Base-by-base conservation (phyloP, 2,888 invertebrate species). In the Isotomurus palustris region DNA sequence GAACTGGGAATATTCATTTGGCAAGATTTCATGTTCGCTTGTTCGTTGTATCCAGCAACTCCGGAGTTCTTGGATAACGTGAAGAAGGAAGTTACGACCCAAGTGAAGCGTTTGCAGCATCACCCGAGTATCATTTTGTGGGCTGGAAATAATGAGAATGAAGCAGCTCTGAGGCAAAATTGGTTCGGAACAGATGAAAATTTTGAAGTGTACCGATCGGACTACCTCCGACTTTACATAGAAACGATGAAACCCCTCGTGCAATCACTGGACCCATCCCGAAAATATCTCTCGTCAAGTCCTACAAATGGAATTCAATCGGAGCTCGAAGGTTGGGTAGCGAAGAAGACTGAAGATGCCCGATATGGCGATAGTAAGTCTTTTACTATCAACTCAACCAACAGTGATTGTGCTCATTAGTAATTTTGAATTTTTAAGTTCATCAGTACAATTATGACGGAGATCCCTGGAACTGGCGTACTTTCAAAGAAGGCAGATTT, bases 151-250 rank as follows among this genome's bases (percentile, higher is more conserved):
- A 82, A 82, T 71, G 82, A 82, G 71, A 81, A 81, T 68, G 82
- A 83, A 71, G 87, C 83, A 4, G 95, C 92, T 0, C 74, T 95
- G 6, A 80, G 84, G 48, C 84, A 84, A 41, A 83, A 89, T 73
- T 94, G 94, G 94, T 83, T 78, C 72, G 73, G 74, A 1, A 85
- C 86, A 0, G 69, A 72, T 0, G 51, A 69, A 0, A 72, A 81
- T 12, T 80, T 79, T 66, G 70, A 77, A 0, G 75, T 78, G 49
- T 90, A 86, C 72, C 83, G 83, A 72, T 71, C 75, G 0, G 92
- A 95, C 73, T 96, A 93, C 72, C 76, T 88, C 0, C 82, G 83
- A 71, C 78, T 97, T 0, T 97, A 96, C 72, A 84, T 88, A 0
- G 79, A 85, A 36, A 84, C 85, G 0, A 83, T 94, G 2, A 81